phyloP scores from a whole-genome alignment of 2,113 vertebrate genomes.

The Catharus fuscescens region DNA sequence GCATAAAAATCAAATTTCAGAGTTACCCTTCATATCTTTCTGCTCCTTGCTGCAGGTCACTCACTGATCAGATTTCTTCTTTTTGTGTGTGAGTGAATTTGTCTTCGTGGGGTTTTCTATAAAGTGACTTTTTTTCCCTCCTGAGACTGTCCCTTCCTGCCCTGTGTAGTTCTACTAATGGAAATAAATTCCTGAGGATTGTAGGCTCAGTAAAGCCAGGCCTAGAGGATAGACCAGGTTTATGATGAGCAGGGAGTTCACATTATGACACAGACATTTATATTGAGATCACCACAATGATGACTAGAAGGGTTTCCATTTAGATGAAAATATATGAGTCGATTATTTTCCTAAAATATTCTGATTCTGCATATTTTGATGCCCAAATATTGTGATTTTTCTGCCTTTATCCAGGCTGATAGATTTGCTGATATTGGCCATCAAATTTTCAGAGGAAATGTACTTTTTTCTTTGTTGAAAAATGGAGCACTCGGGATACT shows the following conservation, averaged over 20 bases:
- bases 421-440: not conserved
- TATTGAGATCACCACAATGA: accelerated
- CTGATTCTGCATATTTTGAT: not conserved
- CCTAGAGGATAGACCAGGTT: not conserved
- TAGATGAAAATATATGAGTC: not conserved
- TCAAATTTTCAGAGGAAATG: not conserved
- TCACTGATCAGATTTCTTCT: not conserved
- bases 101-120: not conserved
- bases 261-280: not conserved
- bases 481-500: not conserved
- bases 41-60: not conserved
- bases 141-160: not conserved
- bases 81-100: not conserved
- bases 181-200: not conserved
- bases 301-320: not conserved
- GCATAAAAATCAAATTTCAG: not conserved
- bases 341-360: not conserved
- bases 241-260: not conserved
- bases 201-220: not conserved
- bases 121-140: not conserved
- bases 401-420: not conserved
- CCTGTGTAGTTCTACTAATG: not conserved
- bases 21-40: not conserved
- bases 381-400: not conserved
- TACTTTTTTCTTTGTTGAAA: not conserved